Percentiles rank a stretch among this genome's conserved stretches.
phyloP scores from a whole-genome alignment of 1,140 invertebrate species.

The Listronotus oregonensis region DNA sequence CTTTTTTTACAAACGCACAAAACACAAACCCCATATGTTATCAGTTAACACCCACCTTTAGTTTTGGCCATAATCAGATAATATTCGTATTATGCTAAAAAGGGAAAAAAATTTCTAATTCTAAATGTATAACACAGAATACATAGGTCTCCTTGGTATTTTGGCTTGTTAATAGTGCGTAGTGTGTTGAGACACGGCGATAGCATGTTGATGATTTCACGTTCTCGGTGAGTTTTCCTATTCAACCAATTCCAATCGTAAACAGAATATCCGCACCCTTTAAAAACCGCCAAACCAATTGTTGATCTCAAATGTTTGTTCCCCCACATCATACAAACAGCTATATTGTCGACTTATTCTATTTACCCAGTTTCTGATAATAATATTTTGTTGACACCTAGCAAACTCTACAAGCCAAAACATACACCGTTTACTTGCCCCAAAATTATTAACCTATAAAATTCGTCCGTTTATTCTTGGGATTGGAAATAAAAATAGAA shows the following conservation, averaged over 20 bases:
- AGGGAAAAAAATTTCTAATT: slow-evolving; percentile 2
- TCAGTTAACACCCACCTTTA: too few relatives aligned
- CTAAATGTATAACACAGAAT: not conserved
- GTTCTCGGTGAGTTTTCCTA: slow-evolving; percentile 47
- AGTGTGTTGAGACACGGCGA: slow-evolving; percentile 26
- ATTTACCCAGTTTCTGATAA: slow-evolving; percentile 36
- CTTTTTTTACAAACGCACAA: too few relatives aligned
- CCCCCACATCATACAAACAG: slow-evolving; percentile 38
- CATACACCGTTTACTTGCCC: not conserved
- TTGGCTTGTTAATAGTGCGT: slow-evolving; percentile 35
- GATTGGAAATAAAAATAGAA: too few relatives aligned
- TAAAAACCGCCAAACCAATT: slow-evolving; percentile 45
- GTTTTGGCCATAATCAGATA: too few relatives aligned
- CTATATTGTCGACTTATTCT: slow-evolving; percentile 27
- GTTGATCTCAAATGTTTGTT: slow-evolving; percentile 46
- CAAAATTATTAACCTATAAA: slow-evolving; percentile 18
- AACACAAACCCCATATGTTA: too few relatives aligned
- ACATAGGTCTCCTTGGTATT: slow-evolving; percentile 17
- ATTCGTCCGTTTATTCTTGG: too few relatives aligned
- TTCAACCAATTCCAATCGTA: slow-evolving; percentile 47
- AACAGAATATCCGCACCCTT: slow-evolving; percentile 41
- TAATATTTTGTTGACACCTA: slow-evolving; percentile 36
- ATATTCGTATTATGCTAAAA: not conserved
- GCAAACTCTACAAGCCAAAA: slow-evolving; percentile 24
- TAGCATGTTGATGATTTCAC: slow-evolving; percentile 48